phyloP scores from a whole-genome alignment of 2,797 vertebrate species.

The Salmo trutta region DNA sequence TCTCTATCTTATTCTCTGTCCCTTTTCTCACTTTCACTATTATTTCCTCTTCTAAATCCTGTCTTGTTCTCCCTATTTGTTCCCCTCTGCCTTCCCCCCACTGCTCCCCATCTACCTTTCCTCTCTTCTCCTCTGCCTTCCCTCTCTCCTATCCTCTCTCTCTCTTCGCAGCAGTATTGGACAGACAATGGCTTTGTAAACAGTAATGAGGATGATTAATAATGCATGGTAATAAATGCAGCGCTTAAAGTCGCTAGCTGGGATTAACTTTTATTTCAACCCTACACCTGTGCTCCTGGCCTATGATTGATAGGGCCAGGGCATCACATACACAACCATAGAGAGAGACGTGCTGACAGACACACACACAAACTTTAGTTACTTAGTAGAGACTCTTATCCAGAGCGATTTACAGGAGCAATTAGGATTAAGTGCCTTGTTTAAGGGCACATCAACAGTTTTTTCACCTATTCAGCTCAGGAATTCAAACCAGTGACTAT shows the following conservation, averaged over 20 bases:
- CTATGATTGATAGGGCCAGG: constrained; percentile 35
- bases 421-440: too few relatives aligned
- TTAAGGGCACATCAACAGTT: too few relatives aligned
- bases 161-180: constrained; percentile 56
- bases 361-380: constrained; percentile 4
- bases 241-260: constrained; percentile 57
- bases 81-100: not conserved
- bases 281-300: constrained; percentile 64
- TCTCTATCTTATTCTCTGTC: not conserved
- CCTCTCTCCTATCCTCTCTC: not conserved
- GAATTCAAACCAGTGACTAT: too few relatives aligned
- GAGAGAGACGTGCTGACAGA: not conserved
- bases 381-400: constrained; percentile 8
- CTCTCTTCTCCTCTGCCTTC: too few relatives aligned
- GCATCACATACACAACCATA: constrained; percentile 26
- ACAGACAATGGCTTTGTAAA: constrained; percentile 54
- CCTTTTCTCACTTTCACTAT: too few relatives aligned
- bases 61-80: not conserved
- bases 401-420: not conserved
- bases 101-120: not conserved
- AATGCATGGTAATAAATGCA: constrained; percentile 73
- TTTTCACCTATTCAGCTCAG: too few relatives aligned
- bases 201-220: constrained; percentile 79
- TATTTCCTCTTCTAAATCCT: not conserved
- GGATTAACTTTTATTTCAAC: constrained; percentile 62